Evolutionary conservation across 2,797 vertebrate species (phyloP), one percentile per base, ranked within the genome.

Genomic region (Rhabdomys pumilio): DNA sequence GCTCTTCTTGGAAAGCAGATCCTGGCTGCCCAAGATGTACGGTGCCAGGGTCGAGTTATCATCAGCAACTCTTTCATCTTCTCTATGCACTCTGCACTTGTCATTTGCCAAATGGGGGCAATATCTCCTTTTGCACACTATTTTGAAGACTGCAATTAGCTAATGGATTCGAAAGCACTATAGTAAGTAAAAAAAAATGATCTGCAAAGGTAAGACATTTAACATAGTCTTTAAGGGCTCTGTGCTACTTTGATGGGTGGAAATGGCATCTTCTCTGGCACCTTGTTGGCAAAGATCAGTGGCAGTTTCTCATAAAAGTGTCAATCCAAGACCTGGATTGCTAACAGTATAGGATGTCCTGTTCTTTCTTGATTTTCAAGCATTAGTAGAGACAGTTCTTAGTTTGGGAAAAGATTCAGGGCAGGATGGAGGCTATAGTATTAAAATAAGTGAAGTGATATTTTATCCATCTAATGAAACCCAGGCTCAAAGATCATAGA

Each of bases 141-240:
- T 96, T 97, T 97, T 95, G 95, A 95, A 96, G 97, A 97, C 93
- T 19, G 85, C 96, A 98, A 97, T 97, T 98, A 98, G 95, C 95
- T 98, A 97, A 98, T 97, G 97, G 97, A 96, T 97, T 97, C 96
- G 90, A 94, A 97, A 98, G 96, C 95, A 94, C 93, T 84, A 31
- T 80, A 96, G 93, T 82, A 93, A 96, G 94, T 97, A n/a, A n/a
- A n/a, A 97, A 95, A 97, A 97, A 96, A 92, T 96, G 91, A 91
- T 96, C 96, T 95, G 86, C 50, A 96, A 96, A 94, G 75, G 81
- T 81, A 91, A 95, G 67, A 63, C 85, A 95, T 96, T 97, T 97
- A 96, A 94, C 85, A 93, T 87, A 83, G 86, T 95, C 67, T 85
- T 96, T 79, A 87, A 91, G 93, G 77, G 34, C 84, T 94, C 92